Evolutionary conservation across 2,797 vertebrate species (phyloP).

Genomic region (Chaenodraco wilsoni): DNA sequence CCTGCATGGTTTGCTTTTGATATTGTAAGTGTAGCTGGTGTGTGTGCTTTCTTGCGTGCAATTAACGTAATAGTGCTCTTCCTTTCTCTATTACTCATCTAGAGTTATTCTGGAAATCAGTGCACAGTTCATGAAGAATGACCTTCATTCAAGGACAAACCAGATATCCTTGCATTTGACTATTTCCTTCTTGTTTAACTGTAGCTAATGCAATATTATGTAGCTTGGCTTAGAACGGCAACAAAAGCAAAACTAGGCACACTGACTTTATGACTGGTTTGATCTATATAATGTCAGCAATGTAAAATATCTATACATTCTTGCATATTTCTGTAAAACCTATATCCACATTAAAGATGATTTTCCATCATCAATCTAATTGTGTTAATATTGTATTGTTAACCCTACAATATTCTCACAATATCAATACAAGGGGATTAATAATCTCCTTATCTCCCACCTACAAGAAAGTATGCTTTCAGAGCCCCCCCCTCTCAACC

Average conservation of each 20-base stretch:
- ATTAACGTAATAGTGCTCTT: neutral
- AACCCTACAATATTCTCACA: too few species aligned
- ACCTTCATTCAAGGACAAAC: neutral
- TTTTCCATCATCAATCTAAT: too few species aligned
- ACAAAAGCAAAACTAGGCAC: neutral
- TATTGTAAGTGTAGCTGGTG: neutral
- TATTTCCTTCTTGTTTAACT: too few species aligned
- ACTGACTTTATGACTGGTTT: neutral
- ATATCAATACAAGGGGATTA: too few species aligned
- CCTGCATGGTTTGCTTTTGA: neutral
- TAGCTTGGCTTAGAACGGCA: neutral
- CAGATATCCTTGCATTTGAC: too few species aligned
- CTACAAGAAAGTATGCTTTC: too few species aligned
- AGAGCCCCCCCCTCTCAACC: slow-evolving; percentile 1
- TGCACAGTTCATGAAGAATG: neutral
- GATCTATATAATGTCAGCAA: neutral
- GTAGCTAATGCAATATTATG: too few species aligned
- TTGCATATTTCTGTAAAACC: too few species aligned
- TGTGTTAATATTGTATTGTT: too few species aligned
- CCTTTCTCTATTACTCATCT: neutral
- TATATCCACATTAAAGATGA: too few species aligned
- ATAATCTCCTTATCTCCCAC: too few species aligned
- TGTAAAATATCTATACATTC: neutral
- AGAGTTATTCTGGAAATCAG: neutral
- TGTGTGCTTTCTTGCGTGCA: neutral